Evolutionary conservation across 2,797 vertebrate genomes (phyloP).

Genomic region (Potorous gilbertii): DNA sequence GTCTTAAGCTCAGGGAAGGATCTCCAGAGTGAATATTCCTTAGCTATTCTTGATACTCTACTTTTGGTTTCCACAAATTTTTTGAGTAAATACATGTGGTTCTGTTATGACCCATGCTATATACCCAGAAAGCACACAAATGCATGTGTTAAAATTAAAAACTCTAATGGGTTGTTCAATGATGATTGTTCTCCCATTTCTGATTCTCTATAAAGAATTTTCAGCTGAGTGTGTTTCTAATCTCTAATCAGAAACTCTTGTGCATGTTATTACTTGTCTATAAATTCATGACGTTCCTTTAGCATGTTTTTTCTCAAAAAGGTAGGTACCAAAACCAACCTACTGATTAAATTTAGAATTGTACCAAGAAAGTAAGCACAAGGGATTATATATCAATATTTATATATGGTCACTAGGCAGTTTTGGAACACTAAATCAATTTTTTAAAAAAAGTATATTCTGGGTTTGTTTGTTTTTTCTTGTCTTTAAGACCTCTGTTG

Average conservation of each 20-base stretch:
- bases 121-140: slow-evolving; percentile 23
- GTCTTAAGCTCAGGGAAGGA: not conserved
- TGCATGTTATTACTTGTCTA: slow-evolving; percentile 3
- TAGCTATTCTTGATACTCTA: not conserved
- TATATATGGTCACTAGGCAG: not conserved
- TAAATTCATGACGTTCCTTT: slow-evolving; percentile 2
- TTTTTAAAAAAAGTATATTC: not conserved
- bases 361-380: slow-evolving; percentile 21
- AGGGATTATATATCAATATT: not conserved
- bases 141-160: not conserved
- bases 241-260: slow-evolving; percentile 34
- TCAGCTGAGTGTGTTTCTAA: slow-evolving; percentile 10
- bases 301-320: slow-evolving; percentile 51
- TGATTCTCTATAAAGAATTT: slow-evolving; percentile 26
- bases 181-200: not conserved
- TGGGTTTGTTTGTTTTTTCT: slow-evolving; percentile 6
- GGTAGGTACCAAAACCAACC: slow-evolving; percentile 13
- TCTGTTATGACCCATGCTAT: not conserved
- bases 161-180: not conserved
- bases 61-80: not conserved
- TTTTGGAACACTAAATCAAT: slow-evolving; percentile 14
- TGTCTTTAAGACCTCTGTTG: slow-evolving; percentile 3
- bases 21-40: not conserved
- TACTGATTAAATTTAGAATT: slow-evolving; percentile 25
- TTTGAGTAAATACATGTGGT: slow-evolving; percentile 2